These are phyloP conservation scores for Python bivittatus DNA, from an alignment of 2,113 vertebrate species.

Conservation along the genomic window DNA sequence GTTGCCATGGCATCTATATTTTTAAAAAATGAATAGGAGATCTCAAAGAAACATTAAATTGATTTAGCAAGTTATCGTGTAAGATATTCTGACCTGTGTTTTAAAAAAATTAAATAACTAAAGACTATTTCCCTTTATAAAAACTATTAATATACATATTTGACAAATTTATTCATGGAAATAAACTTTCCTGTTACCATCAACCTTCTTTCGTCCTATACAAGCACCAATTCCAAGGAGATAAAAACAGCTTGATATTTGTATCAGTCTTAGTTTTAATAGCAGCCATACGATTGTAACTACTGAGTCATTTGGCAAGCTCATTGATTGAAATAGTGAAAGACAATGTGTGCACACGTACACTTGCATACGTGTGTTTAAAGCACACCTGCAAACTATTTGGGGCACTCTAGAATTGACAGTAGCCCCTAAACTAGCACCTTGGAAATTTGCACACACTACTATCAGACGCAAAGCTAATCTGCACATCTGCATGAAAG, in stretches of 20 bases:
- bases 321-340: conserved; percentile 1
- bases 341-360: neutral
- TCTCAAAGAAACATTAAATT: conserved; percentile 72
- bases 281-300: neutral
- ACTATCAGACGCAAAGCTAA: no score
- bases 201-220: neutral
- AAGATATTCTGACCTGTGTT: conserved; percentile 63
- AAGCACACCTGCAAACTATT: neutral
- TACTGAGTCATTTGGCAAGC: neutral
- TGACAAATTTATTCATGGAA: conserved; percentile 1
- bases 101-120: conserved; percentile 50
- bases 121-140: conserved; percentile 40
- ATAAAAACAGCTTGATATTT: neutral
- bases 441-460: neutral
- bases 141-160: conserved; percentile 2
- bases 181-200: conserved; percentile 2
- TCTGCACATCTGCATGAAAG: neutral
- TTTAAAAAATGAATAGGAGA: conserved; percentile 70
- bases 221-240: neutral
- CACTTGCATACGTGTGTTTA: neutral
- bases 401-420: neutral
- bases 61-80: conserved; percentile 72
- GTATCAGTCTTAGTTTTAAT: conserved; percentile 11
- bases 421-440: neutral
- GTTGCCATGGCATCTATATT: conserved; percentile 72